Evolutionary conservation across 53 echinoderm and acorn worm genomes (phyloP), one percentile per base, ranked within the genome.

Genomic region (Echinometra lucunter): DNA sequence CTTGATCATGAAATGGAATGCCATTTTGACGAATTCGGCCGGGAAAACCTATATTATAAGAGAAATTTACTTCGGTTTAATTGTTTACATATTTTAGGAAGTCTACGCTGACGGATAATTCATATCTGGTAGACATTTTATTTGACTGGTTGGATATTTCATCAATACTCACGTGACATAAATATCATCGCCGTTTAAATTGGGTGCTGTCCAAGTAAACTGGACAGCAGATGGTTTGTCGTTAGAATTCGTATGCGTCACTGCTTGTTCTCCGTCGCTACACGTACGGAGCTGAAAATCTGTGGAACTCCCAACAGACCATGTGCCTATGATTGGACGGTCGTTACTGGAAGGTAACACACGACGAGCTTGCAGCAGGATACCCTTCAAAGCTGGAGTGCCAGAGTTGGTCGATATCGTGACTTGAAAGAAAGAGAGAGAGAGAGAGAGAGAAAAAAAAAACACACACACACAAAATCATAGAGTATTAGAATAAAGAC

Each of bases 161-260:
- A n/a, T n/a, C n/a, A n/a, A n/a, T n/a, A n/a, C n/a, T 90, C 25
- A 90, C 90, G 90, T 90, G 44, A 90, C 34, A 37, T 90, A 90
- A 37, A 90, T 57, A 49, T 8, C 60, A 37, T 2, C 90, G 16
- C 37, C 66, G 19, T 17, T 37, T 13, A 38, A 5, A 37, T 90
- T 66, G 25, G 90, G 90, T 35, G 90, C 66, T 37, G 90, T 90
- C 90, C 90, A 90, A 17, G 13, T 90, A 17, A 90, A 90, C 15
- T 58, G 17, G 18, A 90, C 18, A 63, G 58, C 19, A 34, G 44
- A 23, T 23, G 90, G 13, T 90, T 90, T 90, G 28, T 60, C 90
- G 90, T 40, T 17, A 2, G 3, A 32, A 90, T 66, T 90, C 10
- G 90, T 10, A 42, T 90, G 90, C 9, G 90, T 66, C 5, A 63